Conservation (phyloP, 1,140 invertebrate species). For the Aricia agestis region DNA sequence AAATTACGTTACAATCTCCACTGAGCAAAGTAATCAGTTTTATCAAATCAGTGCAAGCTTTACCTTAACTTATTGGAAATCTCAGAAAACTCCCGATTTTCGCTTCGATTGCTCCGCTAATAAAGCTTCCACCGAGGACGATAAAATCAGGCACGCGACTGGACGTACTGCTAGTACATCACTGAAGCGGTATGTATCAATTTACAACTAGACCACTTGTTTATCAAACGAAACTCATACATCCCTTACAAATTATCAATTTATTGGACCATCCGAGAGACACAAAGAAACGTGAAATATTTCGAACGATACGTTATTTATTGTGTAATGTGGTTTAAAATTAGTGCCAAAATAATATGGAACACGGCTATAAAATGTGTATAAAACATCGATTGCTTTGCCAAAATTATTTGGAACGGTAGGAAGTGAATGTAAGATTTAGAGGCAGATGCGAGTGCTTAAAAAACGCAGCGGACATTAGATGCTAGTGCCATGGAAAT, state of each 20-base stretch:
- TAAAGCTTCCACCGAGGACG: slow-evolving; percentile 32
- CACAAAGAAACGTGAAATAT: slow-evolving; percentile 23
- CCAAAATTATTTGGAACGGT: slow-evolving; percentile 22
- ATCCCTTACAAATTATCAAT: slow-evolving; percentile 56
- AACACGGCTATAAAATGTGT: slow-evolving; percentile 19
- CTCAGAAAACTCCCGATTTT: slow-evolving; percentile 22
- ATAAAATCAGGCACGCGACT: slow-evolving; percentile 55
- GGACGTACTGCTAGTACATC: slow-evolving; percentile 39
- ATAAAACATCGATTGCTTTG: slow-evolving; percentile 23
- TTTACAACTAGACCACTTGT: slow-evolving; percentile 45
- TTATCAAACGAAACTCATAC: slow-evolving; percentile 49
- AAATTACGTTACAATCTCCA: slow-evolving; percentile 53
- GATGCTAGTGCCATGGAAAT: not conserved
- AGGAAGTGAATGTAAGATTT: slow-evolving; percentile 19
- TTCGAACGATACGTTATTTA: slow-evolving; percentile 17
- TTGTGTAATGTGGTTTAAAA: slow-evolving; percentile 20
- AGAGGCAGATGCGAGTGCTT: not conserved
- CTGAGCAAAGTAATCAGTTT: slow-evolving; percentile 59
- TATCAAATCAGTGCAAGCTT: slow-evolving; percentile 36
- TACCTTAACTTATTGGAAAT: slow-evolving; percentile 28
- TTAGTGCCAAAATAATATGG: slow-evolving; percentile 21
- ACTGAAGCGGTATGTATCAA: slow-evolving; percentile 42
- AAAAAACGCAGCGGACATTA: slow-evolving; percentile 2
- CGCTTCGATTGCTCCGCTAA: slow-evolving; percentile 20
- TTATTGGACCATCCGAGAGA: slow-evolving; percentile 37